phyloP scores from a whole-genome alignment of 1,140 invertebrate species.

The Macrocentrus cingulum region DNA sequence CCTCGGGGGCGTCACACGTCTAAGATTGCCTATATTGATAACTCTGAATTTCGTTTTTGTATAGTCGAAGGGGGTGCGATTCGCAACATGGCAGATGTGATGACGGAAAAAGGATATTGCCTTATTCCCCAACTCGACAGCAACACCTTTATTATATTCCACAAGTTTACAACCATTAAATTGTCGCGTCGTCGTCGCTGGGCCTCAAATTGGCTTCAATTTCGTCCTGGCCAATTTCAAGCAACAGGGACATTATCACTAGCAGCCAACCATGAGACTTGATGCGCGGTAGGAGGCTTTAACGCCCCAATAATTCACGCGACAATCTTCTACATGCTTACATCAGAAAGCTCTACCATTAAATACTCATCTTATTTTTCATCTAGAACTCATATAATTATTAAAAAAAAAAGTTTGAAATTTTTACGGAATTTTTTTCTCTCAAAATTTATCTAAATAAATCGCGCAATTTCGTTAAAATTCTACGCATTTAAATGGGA shows the following conservation, averaged over 20 bases:
- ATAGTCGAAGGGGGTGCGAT: not conserved
- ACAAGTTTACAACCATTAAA: not conserved
- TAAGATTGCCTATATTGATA: slow-evolving; percentile 14
- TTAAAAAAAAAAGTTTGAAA: no score
- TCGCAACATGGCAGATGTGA: slow-evolving; percentile 12
- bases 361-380: no score
- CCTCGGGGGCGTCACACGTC: not conserved
- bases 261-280: not conserved
- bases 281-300: not conserved
- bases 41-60: no score
- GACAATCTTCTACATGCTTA: not conserved
- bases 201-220: not conserved
- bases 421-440: no score
- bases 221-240: not conserved
- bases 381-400: not conserved
- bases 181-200: not conserved
- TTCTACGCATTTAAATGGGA: no score
- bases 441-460: no score
- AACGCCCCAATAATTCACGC: slow-evolving; percentile 7
- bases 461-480: no score
- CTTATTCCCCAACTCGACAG: not conserved
- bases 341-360: no score
- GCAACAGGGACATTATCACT: not conserved
- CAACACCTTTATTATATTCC: not conserved
- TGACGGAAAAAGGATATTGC: slow-evolving; percentile 11